Percentiles rank a stretch among this genome's conserved stretches.
Conservation (phyloP, 1,140 invertebrate species). For the Harlomillsia oculata region DNA sequence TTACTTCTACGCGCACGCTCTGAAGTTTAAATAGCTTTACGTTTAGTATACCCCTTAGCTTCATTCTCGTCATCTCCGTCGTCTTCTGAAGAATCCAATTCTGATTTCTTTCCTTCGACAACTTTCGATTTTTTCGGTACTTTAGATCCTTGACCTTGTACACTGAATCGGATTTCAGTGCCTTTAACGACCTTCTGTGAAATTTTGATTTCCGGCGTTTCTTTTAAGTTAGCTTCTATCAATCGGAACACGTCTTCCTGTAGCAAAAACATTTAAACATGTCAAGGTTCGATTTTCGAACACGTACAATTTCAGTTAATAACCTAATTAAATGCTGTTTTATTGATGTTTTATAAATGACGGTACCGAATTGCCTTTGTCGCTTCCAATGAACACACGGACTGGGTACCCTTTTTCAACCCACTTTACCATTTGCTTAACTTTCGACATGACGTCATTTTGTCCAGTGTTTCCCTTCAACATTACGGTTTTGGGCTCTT, state of each 20-base stretch:
- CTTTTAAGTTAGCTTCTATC: conserved; percentile 20
- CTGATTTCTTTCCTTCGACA: no score
- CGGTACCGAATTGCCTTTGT: conserved; percentile 6
- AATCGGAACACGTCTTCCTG: conserved; percentile 23
- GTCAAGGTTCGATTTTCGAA: neutral
- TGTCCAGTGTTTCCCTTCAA: conserved; percentile 23
- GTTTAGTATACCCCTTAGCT: neutral
- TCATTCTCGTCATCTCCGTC: neutral
- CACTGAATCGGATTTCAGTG: conserved; percentile 26
- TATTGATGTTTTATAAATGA: neutral
- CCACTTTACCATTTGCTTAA: conserved; percentile 28
- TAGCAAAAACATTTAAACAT: neutral
- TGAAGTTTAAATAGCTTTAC: no score
- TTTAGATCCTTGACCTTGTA: conserved; percentile 11
- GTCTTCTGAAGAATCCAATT: neutral
- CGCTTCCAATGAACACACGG: conserved; percentile 16
- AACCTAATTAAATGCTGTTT: neutral
- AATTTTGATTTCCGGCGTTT: conserved; percentile 1
- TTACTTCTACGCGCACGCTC: no score
- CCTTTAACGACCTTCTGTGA: conserved; percentile 25
- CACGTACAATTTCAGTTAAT: neutral
- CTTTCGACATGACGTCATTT: conserved; percentile 22
- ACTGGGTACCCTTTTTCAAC: conserved; percentile 23
- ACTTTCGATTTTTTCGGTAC: neutral
- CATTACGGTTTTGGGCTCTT: conserved; percentile 26